phyloP scores from a whole-genome alignment of 2,113 vertebrate species.

The Sardina pilchardus region DNA sequence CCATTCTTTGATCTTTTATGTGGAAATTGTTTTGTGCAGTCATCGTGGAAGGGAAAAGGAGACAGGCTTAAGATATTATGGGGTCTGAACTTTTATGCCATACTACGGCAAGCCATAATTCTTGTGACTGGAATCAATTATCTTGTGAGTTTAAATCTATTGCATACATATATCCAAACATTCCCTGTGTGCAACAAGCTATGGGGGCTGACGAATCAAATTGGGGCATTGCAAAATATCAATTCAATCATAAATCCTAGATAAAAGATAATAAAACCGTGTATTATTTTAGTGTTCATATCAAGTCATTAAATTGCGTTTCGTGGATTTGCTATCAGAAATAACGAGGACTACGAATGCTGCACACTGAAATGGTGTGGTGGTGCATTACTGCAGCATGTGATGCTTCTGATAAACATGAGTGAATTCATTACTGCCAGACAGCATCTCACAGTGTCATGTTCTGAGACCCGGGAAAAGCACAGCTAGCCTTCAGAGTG shows the following conservation, averaged over 20 bases:
- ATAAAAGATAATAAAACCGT: neutral
- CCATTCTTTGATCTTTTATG: conserved; percentile 15
- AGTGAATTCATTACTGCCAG: conserved; percentile 5
- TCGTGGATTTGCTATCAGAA: neutral
- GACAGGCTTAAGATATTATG: neutral
- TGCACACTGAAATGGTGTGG: neutral
- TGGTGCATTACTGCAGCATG: neutral
- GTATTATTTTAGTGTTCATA: neutral
- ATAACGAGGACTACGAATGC: neutral
- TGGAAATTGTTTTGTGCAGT: conserved; percentile 1
- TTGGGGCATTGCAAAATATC: neutral
- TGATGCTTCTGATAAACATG: neutral
- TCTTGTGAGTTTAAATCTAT: neutral
- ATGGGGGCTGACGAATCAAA: neutral
- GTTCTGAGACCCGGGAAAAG: neutral
- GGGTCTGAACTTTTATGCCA: neutral
- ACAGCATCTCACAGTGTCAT: neutral
- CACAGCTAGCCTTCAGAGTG: neutral
- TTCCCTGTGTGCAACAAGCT: too few species aligned
- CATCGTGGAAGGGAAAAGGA: neutral
- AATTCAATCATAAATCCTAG: neutral
- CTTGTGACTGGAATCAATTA: neutral
- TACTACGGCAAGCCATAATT: neutral
- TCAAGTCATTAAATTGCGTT: neutral
- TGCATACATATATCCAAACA: too few species aligned